Conservation (phyloP, 2,797 vertebrate genomes). For the Botia almorhae region DNA sequence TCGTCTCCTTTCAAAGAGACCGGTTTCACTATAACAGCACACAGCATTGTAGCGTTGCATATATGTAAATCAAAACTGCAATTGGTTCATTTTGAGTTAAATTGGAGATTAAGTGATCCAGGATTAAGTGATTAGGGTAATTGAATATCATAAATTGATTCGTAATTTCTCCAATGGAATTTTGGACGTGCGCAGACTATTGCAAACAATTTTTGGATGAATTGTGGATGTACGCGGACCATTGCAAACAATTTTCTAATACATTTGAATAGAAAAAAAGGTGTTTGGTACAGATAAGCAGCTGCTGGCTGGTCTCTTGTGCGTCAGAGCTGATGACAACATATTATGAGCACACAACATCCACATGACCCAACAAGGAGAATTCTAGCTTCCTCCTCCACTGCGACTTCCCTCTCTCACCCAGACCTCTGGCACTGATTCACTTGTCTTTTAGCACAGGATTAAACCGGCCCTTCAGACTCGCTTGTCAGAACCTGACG, state of each 20-base stretch:
- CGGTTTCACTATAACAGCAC: not conserved
- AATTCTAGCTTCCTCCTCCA: constrained; percentile 61
- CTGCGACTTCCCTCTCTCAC: constrained; percentile 52
- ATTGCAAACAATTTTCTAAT: constrained; percentile 8
- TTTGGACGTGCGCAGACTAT: not conserved
- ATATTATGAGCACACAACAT: constrained; percentile 77
- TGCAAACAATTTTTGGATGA: constrained; percentile 8
- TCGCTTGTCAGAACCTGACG: constrained; percentile 20
- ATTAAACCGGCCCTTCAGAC: constrained; percentile 35
- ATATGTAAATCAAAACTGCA: not conserved
- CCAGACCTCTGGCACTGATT: constrained; percentile 39
- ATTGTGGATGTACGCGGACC: not conserved
- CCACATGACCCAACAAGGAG: constrained; percentile 77
- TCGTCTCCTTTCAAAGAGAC: not conserved
- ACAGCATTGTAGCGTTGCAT: not conserved
- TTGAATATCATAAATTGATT: not conserved
- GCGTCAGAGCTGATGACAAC: constrained; percentile 80
- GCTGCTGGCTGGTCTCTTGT: constrained; percentile 81
- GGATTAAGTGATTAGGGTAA: not conserved
- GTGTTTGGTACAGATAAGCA: constrained; percentile 63
- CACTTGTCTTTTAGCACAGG: constrained; percentile 40
- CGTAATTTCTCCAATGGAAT: not conserved
- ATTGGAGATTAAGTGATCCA: not conserved
- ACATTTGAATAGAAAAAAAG: constrained; percentile 3
- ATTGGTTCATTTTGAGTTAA: not conserved